Evolutionary conservation across 2,113 vertebrate species (phyloP).

Genomic region (Bos taurus): ARS-UCD2.0 NC_037349.1:6291501-6292000

Average conservation of each 20-base stretch:
- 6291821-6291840: not conserved
- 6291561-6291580: not conserved
- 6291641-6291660: not conserved
- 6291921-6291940: not conserved
- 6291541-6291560: fast-evolving
- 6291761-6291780: not conserved
- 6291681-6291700: not conserved
- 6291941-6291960: not conserved
- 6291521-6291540: not conserved
- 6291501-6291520: not conserved
- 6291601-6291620: not conserved
- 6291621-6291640: not conserved
- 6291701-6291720: not conserved
- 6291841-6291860: not conserved
- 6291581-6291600: not conserved
- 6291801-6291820: not conserved
- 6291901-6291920: not conserved
- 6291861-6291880: not conserved
- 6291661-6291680: not conserved
- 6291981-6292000: not conserved
- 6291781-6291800: not conserved
- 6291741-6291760: not conserved
- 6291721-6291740: not conserved
- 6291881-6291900: not conserved
- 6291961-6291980: not conserved